phyloP scores from a whole-genome alignment of 2,888 invertebrate species.

The Synergus umbraculus region DNA sequence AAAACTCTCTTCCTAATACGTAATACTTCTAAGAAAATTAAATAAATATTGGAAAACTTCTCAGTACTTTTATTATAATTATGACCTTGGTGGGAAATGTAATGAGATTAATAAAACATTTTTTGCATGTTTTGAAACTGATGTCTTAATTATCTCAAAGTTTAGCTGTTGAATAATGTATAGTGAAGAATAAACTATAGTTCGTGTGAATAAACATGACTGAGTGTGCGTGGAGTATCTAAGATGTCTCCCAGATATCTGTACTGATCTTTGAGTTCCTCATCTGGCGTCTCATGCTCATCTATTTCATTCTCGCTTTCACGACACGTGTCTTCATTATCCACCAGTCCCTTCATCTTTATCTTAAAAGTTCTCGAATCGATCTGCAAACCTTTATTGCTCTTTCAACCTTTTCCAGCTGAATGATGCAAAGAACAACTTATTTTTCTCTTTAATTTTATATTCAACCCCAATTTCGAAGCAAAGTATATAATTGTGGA shows the following conservation, averaged over 20 bases:
- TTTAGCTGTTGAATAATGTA: slow-evolving; percentile 29
- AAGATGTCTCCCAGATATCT: slow-evolving; percentile 36
- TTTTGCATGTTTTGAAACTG: background rate
- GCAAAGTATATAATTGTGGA: no score
- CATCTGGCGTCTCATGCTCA: slow-evolving; percentile 21
- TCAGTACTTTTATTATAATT: background rate
- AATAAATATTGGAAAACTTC: background rate
- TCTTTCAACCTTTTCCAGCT: background rate
- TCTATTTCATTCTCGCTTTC: slow-evolving; percentile 37
- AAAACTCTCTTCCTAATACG: no score
- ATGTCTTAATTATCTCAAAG: slow-evolving; percentile 27
- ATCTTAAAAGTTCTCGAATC: slow-evolving; percentile 18
- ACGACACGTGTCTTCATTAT: slow-evolving; percentile 41
- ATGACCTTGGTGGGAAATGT: background rate
- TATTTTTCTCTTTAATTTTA: background rate
- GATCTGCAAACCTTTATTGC: slow-evolving; percentile 21
- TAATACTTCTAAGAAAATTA: no score
- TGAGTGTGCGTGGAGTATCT: slow-evolving; percentile 37
- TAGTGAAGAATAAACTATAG: background rate
- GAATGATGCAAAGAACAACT: background rate
- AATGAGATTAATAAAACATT: slow-evolving; percentile 3
- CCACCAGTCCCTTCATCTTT: slow-evolving; percentile 26
- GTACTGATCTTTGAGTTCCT: slow-evolving; percentile 31
- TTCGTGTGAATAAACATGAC: slow-evolving; percentile 7
- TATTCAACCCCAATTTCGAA: no score